These are phyloP conservation scores for Acridotheres tristis DNA, from an alignment of 2,797 vertebrate genomes.

Conservation along the genomic window DNA sequence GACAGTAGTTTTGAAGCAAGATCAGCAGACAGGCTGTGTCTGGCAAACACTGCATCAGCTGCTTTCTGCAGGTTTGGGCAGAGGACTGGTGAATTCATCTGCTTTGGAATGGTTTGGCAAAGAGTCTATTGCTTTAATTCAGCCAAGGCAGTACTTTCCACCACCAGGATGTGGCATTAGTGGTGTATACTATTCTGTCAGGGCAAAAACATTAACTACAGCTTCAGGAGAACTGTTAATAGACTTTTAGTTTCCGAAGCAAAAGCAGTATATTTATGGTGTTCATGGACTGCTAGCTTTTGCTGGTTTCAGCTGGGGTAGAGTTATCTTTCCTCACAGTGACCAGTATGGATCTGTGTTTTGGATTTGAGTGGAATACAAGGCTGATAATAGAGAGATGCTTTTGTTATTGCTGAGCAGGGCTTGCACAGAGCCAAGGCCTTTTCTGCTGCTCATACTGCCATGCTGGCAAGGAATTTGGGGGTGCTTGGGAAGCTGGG, in stretches of 20 bases:
- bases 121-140: background rate
- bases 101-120: background rate
- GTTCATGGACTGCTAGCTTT: background rate
- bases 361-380: background rate
- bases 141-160: background rate
- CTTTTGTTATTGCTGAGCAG: background rate
- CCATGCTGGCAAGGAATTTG: rapidly evolving
- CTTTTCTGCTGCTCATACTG: background rate
- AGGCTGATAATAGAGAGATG: background rate
- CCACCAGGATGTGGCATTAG: background rate
- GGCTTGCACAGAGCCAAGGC: background rate
- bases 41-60: background rate
- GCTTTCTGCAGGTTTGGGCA: background rate
- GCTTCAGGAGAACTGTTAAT: background rate
- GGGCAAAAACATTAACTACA: background rate
- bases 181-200: background rate
- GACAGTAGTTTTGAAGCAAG: background rate
- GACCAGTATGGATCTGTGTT: background rate
- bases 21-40: background rate
- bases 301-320: background rate
- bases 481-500: rapidly evolving
- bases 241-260: background rate
- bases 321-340: background rate
- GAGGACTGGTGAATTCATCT: background rate
- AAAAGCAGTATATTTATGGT: background rate